Base-by-base conservation (phyloP, 2,113 vertebrate genomes). In the Gopherus flavomarginatus region DNA sequence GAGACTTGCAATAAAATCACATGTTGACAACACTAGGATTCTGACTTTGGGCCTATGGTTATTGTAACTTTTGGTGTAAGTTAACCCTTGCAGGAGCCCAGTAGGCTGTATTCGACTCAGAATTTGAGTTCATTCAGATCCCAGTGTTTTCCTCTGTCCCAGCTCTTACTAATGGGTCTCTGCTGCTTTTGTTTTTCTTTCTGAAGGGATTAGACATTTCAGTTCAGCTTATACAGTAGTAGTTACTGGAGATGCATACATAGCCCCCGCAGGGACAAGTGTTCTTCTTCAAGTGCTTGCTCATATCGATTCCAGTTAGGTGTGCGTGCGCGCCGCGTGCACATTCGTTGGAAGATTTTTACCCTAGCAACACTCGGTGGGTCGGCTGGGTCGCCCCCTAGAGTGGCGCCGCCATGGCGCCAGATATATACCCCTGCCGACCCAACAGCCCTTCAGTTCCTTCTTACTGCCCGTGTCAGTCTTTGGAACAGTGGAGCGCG, bases 1-100 rank as follows among this genome's bases (percentile, higher is more conserved):
- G 35, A n/a, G 35, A 17, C 35, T 9, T 31, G 35, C 35, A 35
- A 21, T 69, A 69, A n/a, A 19, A 17, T 69, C 62, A 19, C 16
- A 35, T 35, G 35, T 21, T 69, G 62, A 35, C 62, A n/a, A 69
- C 16, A n/a, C 29, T 57, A 26, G 5, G 56, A 57, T 57, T 57
- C 26, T 57, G 56, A 11, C 11, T 26, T 57, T 57, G 10, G 26
- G 56, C 56, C 56, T 57, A 12, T 42, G 24, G 6, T 26, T 29
- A 10, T n/a, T 26, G 21, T 52, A 21, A 44, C 50, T 19, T 26
- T 19, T 6, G 35, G 77, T 7, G 22, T 44, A 24, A 47, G 44
- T 53, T 44, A 31, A 62, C 53, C 22, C 24, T 89, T 1, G 0
- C 9, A 5, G 3, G 12, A 0, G 19, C 38, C 10, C 17, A 52